Percentiles rank a stretch among this genome's conserved stretches.
These are phyloP conservation scores for Desmophyllum pertusum DNA, from an alignment of 92 coral and sea anemone genomes.

Conservation along the genomic window DNA sequence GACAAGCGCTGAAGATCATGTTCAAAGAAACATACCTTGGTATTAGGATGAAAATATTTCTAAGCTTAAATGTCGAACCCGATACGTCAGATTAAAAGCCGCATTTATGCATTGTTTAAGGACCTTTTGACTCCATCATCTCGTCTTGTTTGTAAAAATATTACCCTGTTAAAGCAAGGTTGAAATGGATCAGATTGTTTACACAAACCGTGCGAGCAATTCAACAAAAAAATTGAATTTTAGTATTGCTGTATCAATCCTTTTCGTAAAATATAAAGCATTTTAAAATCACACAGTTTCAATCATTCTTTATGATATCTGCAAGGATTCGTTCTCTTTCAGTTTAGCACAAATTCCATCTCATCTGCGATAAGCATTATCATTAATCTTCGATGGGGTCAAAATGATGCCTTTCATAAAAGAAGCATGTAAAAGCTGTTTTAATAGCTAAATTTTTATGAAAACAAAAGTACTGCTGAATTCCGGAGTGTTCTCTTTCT, in stretches of 20 bases:
- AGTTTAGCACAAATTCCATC: slow-evolving; percentile 12
- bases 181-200: slow-evolving; percentile 4
- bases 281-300: not conserved
- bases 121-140: slow-evolving; percentile 27
- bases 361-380: slow-evolving; percentile 28
- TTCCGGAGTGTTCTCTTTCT: slow-evolving; percentile 1
- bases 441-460: slow-evolving; percentile 26
- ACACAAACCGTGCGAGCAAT: not conserved
- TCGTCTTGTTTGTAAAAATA: slow-evolving; percentile 41
- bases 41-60: slow-evolving; percentile 1
- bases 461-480: slow-evolving; percentile 17
- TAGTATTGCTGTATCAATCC: not conserved
- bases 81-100: slow-evolving; percentile 25
- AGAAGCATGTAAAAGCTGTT: slow-evolving; percentile 31
- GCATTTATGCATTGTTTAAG: slow-evolving; percentile 42
- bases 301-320: slow-evolving; percentile 13
- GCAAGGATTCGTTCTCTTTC: not conserved
- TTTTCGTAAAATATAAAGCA: not conserved
- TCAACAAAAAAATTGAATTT: not conserved
- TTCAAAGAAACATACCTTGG: not conserved
- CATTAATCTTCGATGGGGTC: slow-evolving; percentile 16
- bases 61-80: slow-evolving; percentile 9
- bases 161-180: slow-evolving; percentile 18
- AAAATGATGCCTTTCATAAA: slow-evolving; percentile 18
- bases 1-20: not conserved